Base-by-base conservation (phyloP, 1,140 invertebrate genomes). In the Trachymyrmex septentrionalis region DNA sequence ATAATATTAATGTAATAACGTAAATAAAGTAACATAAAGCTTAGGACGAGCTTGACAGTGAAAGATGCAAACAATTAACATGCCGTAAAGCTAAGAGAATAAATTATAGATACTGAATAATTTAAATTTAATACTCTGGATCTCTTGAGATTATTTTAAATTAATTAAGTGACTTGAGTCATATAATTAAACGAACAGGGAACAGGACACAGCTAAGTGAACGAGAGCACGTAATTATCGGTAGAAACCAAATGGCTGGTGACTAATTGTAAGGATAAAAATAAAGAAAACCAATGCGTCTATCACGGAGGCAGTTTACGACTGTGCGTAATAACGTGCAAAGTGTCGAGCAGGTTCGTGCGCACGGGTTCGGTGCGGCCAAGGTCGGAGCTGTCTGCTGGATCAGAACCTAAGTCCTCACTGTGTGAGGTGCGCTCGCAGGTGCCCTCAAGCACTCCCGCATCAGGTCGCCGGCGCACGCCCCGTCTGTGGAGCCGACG, bases 401-500 rank as follows among this genome's bases (percentile, higher is more conserved):
- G 98, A 99, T 95, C 97, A 98, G 92, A 98, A 98, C 94, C 95
- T 97, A 93, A 97, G 96, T 86, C 97, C 98, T 21, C 98, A 98
- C 93, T 98, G 98, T 95, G 97, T 98, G 77, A 96, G 96, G 85
- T 98, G 98, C 94, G 95, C 96, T 71, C 96, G 97, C 67, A 96
- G 96, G 90, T 98, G 97, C 94, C 96, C 96, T 59, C 93, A 93
- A 67, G 88, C 91, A 81, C 87, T 90, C 80, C 84, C 95, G 78
- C 95, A 96, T 59, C 95, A 96, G 73, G 63, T 95, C 61, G 93
- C 94, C 86, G 88, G 94, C 85, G 93, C 94, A 80, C 95, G 96
- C 91, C 96, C 96, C 59, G 97, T 99, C 12, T 99, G 98, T 95
- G 98, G 98, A 1, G 97, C 97, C 55, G 98, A 99, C 95, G 98